phyloP scores from a whole-genome alignment of 2,888 invertebrate species.

The Drosophila rellima region DNA sequence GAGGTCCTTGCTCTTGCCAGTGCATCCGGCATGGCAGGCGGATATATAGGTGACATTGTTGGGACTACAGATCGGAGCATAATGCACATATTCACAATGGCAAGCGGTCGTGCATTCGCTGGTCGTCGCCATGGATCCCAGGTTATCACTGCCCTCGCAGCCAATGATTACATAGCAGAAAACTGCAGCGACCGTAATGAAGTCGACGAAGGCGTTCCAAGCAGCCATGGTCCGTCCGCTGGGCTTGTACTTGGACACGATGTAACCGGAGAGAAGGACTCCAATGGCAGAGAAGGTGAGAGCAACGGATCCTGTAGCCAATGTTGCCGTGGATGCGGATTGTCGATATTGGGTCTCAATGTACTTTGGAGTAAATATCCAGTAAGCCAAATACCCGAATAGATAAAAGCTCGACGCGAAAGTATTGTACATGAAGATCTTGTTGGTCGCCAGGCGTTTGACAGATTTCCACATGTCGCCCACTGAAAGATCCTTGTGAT shows the following conservation, averaged over 20 bases:
- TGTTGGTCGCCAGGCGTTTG: constrained; percentile 88
- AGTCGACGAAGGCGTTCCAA: constrained; percentile 89
- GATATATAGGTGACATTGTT: constrained; percentile 90
- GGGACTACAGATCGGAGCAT: constrained; percentile 90
- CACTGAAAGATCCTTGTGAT: constrained; percentile 80
- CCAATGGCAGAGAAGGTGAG: constrained; percentile 89
- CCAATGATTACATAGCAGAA: constrained; percentile 89
- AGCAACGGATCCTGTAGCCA: constrained; percentile 90
- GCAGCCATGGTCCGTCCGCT: constrained; percentile 88
- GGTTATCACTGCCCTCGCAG: constrained; percentile 87
- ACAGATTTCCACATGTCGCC: constrained; percentile 88
- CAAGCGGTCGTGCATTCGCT: constrained; percentile 88
- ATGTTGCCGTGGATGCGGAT: constrained; percentile 89
- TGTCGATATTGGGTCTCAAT: constrained; percentile 92
- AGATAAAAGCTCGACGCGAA: constrained; percentile 90
- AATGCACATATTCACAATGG: constrained; percentile 90
- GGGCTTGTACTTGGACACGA: constrained; percentile 89
- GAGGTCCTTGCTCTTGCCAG: constrained; percentile 51
- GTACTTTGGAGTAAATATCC: constrained; percentile 93
- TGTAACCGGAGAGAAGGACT: constrained; percentile 88
- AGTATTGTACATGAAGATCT: constrained; percentile 90
- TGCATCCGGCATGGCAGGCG: constrained; percentile 92
- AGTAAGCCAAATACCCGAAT: constrained; percentile 90
- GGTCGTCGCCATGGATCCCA: constrained; percentile 59
- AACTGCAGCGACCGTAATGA: constrained; percentile 88